A percentile compares a stretch with the other conserved stretches of the same genome.
phyloP scores from a whole-genome alignment of 1,140 invertebrate species.

The Trichonephila clavata region DNA sequence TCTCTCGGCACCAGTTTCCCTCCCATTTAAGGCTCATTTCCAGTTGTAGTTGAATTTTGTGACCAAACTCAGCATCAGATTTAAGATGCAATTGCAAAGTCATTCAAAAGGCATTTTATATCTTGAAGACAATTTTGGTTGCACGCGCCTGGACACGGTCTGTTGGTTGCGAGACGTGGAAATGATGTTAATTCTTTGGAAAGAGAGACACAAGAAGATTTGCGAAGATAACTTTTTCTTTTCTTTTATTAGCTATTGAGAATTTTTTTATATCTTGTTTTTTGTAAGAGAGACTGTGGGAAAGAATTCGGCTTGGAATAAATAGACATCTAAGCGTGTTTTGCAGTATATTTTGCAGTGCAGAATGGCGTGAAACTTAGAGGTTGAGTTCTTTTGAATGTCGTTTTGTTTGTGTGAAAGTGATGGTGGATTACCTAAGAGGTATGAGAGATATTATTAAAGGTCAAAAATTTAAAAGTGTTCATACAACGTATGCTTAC shows the following conservation, averaged over 20 bases:
- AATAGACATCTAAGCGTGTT: not conserved
- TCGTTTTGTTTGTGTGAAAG: not conserved
- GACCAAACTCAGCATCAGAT: not conserved
- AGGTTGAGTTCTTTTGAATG: conserved; percentile 2
- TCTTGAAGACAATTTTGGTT: not conserved
- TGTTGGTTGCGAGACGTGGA: not conserved
- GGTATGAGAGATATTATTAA: not conserved
- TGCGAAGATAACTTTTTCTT: not conserved
- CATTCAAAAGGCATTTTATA: not conserved
- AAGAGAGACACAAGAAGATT: not conserved
- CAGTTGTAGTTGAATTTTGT: not conserved
- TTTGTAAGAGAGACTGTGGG: not conserved
- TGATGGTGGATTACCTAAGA: not conserved
- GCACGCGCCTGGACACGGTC: not conserved
- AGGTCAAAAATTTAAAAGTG: no score
- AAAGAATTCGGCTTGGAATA: not conserved
- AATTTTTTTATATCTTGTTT: not conserved
- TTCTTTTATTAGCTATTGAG: not conserved
- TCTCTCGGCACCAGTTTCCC: not conserved
- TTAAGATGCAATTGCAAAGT: not conserved
- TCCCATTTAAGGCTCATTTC: not conserved
- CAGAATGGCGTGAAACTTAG: conserved; percentile 2
- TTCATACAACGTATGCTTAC: no score
- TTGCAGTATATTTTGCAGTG: not conserved
- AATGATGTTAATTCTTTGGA: not conserved